Base-by-base conservation (phyloP, 2,797 vertebrate genomes). In the Ataeniobius toweri region DNA sequence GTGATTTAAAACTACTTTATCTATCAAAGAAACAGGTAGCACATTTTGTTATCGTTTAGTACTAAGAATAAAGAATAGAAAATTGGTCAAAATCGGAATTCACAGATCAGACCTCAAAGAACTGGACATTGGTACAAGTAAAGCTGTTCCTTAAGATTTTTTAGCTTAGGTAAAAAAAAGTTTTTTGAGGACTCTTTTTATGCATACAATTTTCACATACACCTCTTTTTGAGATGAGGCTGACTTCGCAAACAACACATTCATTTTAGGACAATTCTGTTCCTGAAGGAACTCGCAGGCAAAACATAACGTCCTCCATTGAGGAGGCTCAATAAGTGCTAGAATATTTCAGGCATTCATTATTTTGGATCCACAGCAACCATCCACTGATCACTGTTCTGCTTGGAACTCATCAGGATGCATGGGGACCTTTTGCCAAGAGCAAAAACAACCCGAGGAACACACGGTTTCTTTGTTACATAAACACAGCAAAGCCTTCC, bases 381-480 rank as follows among this genome's bases (percentile, higher is more conserved):
- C 20, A 36, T 24, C 36, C 3, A 8, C 31, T 67, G 63, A 41
- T 67, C 63, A 12, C 2, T 39, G 63, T 65, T 41, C 9, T 67
- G 63, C 63, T 67, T 0, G 1, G 63, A 41, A 41, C 63, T 41
- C 63, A 67, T 41, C 36, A 41, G 63, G 4, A 67, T 67, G 36
- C 63, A 67, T 22, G 18, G 16, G 31, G 63, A 67, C 63, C 63
- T 41, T 67, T 67, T 24, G 9, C 63, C 39, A 41, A 12, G 36
- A 24, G 63, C 63, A 41, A 65, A 39, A 65, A 22, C 63, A 67
- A 65, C 14, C 28, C 13, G 7, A 65, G 8, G 18, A 65, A 65
- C 61, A 65, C 31, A 10, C 20, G 61, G 18, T 39, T 65, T 65
- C 61, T 65, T 20, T 65, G 61, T 65, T 65, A 65, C 61, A 65